Evolutionary conservation across 2,113 vertebrate species (phyloP).

Genomic region (Amphilophus citrinellus): DNA sequence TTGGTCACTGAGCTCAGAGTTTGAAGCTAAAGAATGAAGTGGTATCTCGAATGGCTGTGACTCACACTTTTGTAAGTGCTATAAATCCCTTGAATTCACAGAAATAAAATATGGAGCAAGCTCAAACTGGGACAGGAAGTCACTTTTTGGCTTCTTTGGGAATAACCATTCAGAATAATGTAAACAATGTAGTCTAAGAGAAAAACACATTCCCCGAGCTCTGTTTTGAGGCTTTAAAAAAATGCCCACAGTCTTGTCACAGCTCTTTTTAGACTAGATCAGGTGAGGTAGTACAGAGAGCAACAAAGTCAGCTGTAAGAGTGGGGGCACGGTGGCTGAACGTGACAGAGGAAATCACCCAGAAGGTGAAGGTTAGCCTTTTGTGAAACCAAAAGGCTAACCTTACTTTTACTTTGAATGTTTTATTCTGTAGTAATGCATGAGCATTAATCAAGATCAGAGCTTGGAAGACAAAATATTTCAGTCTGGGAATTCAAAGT

Average conservation of each 20-base stretch:
- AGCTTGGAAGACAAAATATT: not conserved
- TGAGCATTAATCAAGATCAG: not conserved
- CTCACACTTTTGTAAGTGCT: not conserved
- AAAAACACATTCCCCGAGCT: not conserved
- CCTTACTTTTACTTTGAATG: not conserved
- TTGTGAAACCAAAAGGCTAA: not conserved
- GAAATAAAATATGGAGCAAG: not conserved
- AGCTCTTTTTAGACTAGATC: not conserved
- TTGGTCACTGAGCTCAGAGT: constrained; percentile 55
- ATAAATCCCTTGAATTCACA: not conserved
- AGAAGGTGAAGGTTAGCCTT: not conserved
- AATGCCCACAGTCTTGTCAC: no score
- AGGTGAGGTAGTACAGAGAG: not conserved
- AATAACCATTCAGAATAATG: not conserved
- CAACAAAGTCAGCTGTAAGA: not conserved
- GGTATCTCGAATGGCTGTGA: not conserved
- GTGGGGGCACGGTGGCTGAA: no score
- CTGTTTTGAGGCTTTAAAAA: not conserved
- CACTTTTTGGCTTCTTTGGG: not conserved
- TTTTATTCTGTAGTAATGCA: not conserved
- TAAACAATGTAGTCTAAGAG: no score
- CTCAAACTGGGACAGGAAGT: not conserved
- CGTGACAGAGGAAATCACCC: no score
- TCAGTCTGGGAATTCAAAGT: not conserved
- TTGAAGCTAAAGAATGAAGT: constrained; percentile 12